A percentile compares a stretch with the other conserved stretches of the same genome.
These are phyloP conservation scores for Picathartes gymnocephalus DNA, from an alignment of 2,113 vertebrate species.

Conservation along the genomic window DNA sequence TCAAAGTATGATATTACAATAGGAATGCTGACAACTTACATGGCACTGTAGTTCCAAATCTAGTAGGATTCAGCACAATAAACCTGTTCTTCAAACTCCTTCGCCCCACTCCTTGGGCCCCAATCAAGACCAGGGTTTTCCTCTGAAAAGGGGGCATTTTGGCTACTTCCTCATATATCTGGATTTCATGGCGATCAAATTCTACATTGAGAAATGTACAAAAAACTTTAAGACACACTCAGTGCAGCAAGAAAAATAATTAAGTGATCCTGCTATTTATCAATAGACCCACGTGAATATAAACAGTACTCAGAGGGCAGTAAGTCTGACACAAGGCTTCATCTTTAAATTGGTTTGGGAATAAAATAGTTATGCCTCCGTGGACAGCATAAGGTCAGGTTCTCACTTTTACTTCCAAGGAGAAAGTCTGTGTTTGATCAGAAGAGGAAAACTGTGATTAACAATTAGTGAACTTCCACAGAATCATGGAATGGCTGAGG, in stretches of 20 bases:
- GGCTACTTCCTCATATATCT: slow-evolving; percentile 96
- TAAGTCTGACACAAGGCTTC: background rate
- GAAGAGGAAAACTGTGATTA: background rate
- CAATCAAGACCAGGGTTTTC: slow-evolving; percentile 94
- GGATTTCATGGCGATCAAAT: slow-evolving; percentile 98
- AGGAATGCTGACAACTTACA: slow-evolving; percentile 80
- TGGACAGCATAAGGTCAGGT: background rate
- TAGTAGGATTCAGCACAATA: slow-evolving; percentile 88
- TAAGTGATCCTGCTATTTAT: background rate
- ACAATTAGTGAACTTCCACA: background rate
- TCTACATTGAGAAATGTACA: slow-evolving; percentile 71
- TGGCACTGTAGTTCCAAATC: slow-evolving; percentile 94
- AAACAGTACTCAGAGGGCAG: background rate
- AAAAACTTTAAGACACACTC: background rate
- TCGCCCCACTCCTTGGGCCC: slow-evolving; percentile 95
- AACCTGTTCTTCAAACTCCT: slow-evolving; percentile 97
- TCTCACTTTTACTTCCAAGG: background rate
- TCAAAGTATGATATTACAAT: background rate
- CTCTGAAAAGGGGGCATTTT: slow-evolving; percentile 98
- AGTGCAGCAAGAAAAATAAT: background rate
- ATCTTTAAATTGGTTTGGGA: background rate
- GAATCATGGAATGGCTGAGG: background rate
- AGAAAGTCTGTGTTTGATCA: background rate
- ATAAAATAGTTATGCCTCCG: background rate
- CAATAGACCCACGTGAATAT: background rate